Evolutionary conservation across 2,113 vertebrate genomes (phyloP), one percentile per base, ranked within the genome.

Genomic region (Mus spicilegus): DNA sequence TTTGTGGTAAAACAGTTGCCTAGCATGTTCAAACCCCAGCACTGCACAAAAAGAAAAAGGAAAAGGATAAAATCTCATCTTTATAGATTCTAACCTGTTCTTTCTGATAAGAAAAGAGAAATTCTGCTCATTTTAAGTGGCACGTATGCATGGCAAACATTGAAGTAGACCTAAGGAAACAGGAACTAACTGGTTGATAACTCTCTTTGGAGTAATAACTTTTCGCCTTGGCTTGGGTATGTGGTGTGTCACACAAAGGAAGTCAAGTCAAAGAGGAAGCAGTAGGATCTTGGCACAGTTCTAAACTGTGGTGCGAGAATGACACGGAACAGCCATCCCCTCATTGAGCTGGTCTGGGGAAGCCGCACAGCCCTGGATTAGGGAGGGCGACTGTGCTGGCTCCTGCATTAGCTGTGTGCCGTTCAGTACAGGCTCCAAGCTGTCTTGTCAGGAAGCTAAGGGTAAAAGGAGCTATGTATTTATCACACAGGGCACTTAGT

Each of bases 181-280:
- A 22, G 30, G 13, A 86, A 63, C 61, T 36, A 49, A 20, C 69
- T 85, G 42, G 14, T 63, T 63, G 70, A 19, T 86, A 85, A 39
- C 82, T 95, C 76, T 95, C 86, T 97, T 91, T 93, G 65, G 67
- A 91, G 42, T 96, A 81, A 51, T 77, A 20, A 20, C 8, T 86
- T 95, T 86, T 70, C 72, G 51, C 56, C 17, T 11, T 54, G 54
- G 20, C 24, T 8, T 78, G 51, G 7, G 11, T 84, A 28, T 75
- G 39, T 65, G 36, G 73, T 77, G 51, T 84, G 30, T 93, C 65
- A 51, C 63, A 69, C 28, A 51, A 87, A 93, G 76, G 28, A 49
- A 91, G n/a, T 89, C 70, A 84, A 26, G 30, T 0, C 9, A 85
- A 54, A 69, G 63, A 73, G n/a, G 42, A 88, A 75, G 17, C 75